Conservation (phyloP, 2,797 vertebrate species). For the Clarias laeviceps region DNA sequence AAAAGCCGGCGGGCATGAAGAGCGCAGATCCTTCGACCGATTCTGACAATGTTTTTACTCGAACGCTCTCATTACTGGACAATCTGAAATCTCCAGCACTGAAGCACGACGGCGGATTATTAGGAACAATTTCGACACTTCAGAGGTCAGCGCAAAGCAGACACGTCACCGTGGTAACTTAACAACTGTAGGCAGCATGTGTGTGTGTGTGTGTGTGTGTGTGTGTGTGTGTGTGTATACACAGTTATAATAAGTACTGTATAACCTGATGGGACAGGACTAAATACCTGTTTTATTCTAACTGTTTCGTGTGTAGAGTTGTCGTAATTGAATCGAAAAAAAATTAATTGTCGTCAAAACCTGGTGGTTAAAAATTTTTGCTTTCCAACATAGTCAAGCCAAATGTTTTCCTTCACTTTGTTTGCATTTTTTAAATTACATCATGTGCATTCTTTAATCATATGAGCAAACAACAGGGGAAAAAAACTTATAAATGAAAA, state of each 20-base stretch:
- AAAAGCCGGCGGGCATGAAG: conserved; percentile 22
- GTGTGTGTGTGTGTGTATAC: neutral
- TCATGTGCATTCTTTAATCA: too few relatives aligned
- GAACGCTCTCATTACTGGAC: conserved; percentile 3
- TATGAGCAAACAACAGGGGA: too few relatives aligned
- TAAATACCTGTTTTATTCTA: neutral
- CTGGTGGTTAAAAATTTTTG: too few relatives aligned
- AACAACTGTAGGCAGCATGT: neutral
- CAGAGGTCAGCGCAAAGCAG: neutral
- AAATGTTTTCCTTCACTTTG: too few relatives aligned
- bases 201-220: conserved; percentile 1
- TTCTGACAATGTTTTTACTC: conserved; percentile 19
- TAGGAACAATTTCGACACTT: conserved; percentile 16
- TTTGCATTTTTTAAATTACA: too few relatives aligned
- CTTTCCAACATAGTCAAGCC: too few relatives aligned
- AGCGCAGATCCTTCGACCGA: conserved; percentile 8
- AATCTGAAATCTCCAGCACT: neutral
- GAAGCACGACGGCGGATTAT: neutral
- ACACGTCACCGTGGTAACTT: neutral
- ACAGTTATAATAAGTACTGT: neutral
- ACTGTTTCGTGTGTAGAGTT: neutral
- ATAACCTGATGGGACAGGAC: neutral
- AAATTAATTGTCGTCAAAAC: too few relatives aligned
- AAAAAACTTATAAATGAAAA: too few relatives aligned
- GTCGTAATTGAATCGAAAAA: too few relatives aligned